Conservation (phyloP, 2,113 vertebrate genomes). For the Hypocryptadius cinnamomeus region DNA sequence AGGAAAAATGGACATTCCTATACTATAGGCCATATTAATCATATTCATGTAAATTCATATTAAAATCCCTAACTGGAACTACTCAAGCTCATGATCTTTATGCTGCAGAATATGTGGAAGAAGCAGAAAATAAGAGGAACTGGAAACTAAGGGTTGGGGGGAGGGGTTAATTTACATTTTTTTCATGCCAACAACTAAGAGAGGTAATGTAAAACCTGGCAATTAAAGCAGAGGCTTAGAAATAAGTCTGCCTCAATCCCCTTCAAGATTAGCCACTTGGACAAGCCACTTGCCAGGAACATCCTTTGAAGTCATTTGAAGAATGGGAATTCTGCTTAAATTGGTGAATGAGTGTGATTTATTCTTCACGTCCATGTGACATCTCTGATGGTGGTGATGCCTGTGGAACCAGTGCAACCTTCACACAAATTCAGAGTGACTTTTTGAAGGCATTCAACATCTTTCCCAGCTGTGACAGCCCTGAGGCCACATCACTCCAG, state of each 20-base stretch:
- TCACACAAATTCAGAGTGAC: not conserved
- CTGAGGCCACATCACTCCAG: not conserved
- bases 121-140: not conserved
- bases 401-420: not conserved
- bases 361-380: not conserved
- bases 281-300: not conserved
- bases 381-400: not conserved
- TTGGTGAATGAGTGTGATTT: not conserved
- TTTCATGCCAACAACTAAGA: not conserved
- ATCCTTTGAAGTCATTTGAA: not conserved
- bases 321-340: not conserved
- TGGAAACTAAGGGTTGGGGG: not conserved
- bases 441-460: not conserved
- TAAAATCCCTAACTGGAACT: not conserved
- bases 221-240: slow-evolving; percentile 26
- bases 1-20: not conserved
- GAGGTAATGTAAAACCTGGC: not conserved
- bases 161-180: not conserved
- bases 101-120: not conserved
- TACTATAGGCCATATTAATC: not conserved
- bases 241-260: not conserved
- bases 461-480: not conserved
- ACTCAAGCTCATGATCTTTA: not conserved
- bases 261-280: not conserved
- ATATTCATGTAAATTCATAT: not conserved